A percentile compares a stretch with the other conserved stretches of the same genome.
These are phyloP conservation scores for Drosophila gunungcola DNA, from an alignment of 1,140 invertebrate genomes.

Conservation along the genomic window DNA sequence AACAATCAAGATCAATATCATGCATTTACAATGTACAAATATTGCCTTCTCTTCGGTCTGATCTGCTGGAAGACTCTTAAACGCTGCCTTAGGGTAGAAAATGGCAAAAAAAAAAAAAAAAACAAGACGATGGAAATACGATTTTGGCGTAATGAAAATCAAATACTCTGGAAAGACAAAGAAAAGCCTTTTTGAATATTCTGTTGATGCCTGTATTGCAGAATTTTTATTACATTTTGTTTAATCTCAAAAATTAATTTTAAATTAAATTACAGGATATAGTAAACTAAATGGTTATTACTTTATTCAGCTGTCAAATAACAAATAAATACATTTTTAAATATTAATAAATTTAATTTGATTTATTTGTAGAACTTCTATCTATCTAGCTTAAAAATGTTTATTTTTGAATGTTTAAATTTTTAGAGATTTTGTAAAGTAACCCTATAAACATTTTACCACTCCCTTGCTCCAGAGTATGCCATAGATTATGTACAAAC, in stretches of 20 bases:
- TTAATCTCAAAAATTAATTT: not conserved
- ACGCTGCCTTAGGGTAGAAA: conserved; percentile 41
- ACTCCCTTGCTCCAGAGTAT: conserved; percentile 11
- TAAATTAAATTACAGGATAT: no score
- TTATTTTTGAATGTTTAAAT: no score
- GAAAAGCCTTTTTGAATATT: not conserved
- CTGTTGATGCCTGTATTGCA: not conserved
- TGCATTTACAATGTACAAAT: conserved; percentile 78
- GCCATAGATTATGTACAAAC: conserved; percentile 41
- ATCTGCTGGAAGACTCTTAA: conserved; percentile 23
- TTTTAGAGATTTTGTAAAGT: no score
- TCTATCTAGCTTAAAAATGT: no score
- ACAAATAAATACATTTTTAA: no score
- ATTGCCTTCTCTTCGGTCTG: conserved; percentile 52
- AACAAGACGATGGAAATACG: conserved; percentile 10
- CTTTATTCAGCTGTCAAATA: no score
- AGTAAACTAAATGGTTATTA: no score
- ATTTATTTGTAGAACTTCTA: no score
- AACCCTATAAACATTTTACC: no score
- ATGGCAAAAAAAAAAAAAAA: conserved; percentile 37
- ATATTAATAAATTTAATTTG: no score
- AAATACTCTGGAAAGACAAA: conserved; percentile 42
- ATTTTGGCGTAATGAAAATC: conserved; percentile 8
- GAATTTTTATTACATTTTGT: no score
- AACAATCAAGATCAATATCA: conserved; percentile 79